phyloP scores from a whole-genome alignment of 2,888 invertebrate species.

The Urechis unicinctus region DNA sequence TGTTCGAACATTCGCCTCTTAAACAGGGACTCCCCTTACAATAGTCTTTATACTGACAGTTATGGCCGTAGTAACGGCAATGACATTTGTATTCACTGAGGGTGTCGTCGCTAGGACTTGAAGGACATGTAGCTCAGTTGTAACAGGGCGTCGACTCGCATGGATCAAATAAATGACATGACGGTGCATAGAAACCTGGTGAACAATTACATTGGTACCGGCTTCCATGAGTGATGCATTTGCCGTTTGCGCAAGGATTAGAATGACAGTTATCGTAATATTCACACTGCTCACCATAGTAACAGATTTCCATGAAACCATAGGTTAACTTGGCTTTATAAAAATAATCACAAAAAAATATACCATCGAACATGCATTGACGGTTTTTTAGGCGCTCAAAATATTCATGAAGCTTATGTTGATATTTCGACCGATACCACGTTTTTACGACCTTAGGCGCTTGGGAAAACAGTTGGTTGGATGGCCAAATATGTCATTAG shows the following conservation, averaged over 20 bases:
- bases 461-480: too few species aligned
- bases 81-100: conserved; percentile 14
- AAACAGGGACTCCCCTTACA: conserved; percentile 16
- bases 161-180: neutral
- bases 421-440: too few species aligned
- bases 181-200: neutral
- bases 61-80: conserved; percentile 15
- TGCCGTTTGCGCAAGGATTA: neutral
- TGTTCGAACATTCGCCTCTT: conserved; percentile 8
- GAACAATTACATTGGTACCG: neutral
- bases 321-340: too few species aligned
- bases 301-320: too few species aligned
- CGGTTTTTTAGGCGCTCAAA: too few species aligned
- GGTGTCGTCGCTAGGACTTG: neutral
- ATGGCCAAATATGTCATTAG: too few species aligned
- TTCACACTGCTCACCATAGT: conserved; percentile 33
- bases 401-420: too few species aligned
- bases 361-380: too few species aligned
- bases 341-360: too few species aligned
- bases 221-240: neutral
- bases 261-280: conserved; percentile 26
- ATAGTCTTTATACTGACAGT: conserved; percentile 12
- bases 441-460: too few species aligned
- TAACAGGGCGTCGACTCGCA: neutral
- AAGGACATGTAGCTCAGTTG: neutral